phyloP scores from a whole-genome alignment of 2,888 invertebrate genomes.

The Eulithis testata region DNA sequence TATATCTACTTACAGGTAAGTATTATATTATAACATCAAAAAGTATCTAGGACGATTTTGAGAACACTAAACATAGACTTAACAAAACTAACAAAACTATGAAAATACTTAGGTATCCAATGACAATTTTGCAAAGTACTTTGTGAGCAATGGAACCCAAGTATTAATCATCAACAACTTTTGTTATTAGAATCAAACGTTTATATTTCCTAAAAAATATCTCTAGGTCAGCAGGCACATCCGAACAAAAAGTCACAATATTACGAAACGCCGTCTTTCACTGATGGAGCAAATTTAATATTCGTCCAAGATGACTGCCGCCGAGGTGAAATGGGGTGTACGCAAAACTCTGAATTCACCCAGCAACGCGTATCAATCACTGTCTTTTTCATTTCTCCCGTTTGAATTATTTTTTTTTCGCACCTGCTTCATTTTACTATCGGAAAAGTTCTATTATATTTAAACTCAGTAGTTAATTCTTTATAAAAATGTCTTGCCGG shows the following conservation, averaged over 20 bases:
- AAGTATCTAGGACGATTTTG: no score
- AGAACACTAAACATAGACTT: no score
- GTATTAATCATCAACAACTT: not conserved
- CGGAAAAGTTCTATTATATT: not conserved
- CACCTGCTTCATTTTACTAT: slow-evolving; percentile 42
- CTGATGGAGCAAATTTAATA: slow-evolving; percentile 78
- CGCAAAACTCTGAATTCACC: slow-evolving; percentile 62
- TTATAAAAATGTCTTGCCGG: not conserved
- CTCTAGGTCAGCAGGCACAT: slow-evolving; percentile 22
- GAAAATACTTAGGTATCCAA: no score
- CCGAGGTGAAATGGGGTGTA: slow-evolving; percentile 43
- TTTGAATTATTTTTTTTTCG: slow-evolving; percentile 50
- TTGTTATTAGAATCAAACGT: not conserved
- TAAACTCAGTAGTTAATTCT: not conserved
- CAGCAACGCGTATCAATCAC: slow-evolving; percentile 65
- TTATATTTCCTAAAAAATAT: slow-evolving; percentile 11
- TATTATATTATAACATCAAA: not conserved
- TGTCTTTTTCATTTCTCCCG: slow-evolving; percentile 57
- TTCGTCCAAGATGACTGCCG: slow-evolving; percentile 65
- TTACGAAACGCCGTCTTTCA: slow-evolving; percentile 63
- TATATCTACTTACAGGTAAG: slow-evolving; percentile 3
- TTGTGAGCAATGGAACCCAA: no score
- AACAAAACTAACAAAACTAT: no score
- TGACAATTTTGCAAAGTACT: no score
- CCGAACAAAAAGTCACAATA: slow-evolving; percentile 66